Base-by-base conservation (phyloP, 2,888 invertebrate genomes). In the Acanthosepion pharaonis region DNA sequence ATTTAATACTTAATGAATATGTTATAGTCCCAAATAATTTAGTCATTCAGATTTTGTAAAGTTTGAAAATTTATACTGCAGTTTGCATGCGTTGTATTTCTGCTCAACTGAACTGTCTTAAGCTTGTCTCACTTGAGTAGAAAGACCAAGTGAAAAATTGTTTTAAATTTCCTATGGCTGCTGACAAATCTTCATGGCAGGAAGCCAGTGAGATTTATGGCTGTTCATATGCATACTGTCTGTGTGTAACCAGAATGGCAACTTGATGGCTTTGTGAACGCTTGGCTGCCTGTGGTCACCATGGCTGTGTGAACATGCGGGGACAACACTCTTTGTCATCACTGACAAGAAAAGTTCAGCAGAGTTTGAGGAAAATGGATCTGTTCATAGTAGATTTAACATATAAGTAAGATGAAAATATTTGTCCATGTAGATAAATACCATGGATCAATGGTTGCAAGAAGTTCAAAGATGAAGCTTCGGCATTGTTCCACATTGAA, bases 161-260 rank as follows among this genome's bases (percentile, higher is more conserved):
- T 78, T 78, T 78, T 78, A 78, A 78, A 78, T 78, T 78, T 78
- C 78, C 78, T 28, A 11, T 6, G 78, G n/a, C n/a, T 78, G 78
- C 78, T n/a, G 78, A 78, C 78, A 78, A 78, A 78, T n/a, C 28
- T n/a, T 78, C 28, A 28, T n/a, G 78, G 28, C n/a, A 78, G 78
- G 78, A 78, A 78, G n/a, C 78, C 78, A 78, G 8, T 28, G 11
- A 78, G 28, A 78, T 78, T 78, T 78, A 78, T 78, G 78, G 78
- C 28, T 28, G n/a, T 78, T 78, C 78, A 78, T n/a, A n/a, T 18
- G 8, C n/a, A 78, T 28, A n/a, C 9, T n/a, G 28, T 78, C 28
- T n/a, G 11, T n/a, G 78, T n/a, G n/a, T 78, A 78, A 78, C 78
- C n/a, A 78, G 78, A 78, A 78, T 78, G 78, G 78, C 78, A 78